A percentile compares a stretch with the other conserved stretches of the same genome.
These are phyloP conservation scores for Bombus superbus DNA, from an alignment of 1,140 invertebrate genomes.

Conservation along the genomic window DNA sequence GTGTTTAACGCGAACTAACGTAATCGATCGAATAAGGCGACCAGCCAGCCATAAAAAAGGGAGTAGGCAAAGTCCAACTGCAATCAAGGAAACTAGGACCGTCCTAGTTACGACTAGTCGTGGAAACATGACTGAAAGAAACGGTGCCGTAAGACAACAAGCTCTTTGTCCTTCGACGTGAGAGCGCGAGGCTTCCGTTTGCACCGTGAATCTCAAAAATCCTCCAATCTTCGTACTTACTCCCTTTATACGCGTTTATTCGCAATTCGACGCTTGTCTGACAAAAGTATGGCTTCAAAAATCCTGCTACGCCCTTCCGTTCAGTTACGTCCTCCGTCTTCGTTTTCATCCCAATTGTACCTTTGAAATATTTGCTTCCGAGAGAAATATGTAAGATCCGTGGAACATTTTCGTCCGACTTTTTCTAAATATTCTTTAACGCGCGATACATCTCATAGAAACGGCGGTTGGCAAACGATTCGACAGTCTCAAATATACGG, in stretches of 20 bases:
- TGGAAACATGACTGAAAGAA: not conserved
- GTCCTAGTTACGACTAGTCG: not conserved
- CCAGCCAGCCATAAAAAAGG: not conserved
- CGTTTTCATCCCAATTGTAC: not conserved
- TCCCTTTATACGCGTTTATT: not conserved
- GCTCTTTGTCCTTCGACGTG: conserved; percentile 39
- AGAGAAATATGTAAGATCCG: not conserved
- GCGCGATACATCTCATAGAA: not conserved
- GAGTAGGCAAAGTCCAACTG: too few relatives aligned
- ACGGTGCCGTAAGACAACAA: conserved; percentile 41
- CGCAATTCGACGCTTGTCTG: not conserved
- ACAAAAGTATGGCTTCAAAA: not conserved
- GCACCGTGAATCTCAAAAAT: not conserved
- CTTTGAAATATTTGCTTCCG: not conserved
- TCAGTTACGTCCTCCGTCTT: not conserved
- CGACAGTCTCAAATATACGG: not conserved
- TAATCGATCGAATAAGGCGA: not conserved
- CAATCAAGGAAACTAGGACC: not conserved
- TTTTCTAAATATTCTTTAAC: not conserved
- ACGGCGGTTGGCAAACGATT: not conserved
- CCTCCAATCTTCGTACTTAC: not conserved
- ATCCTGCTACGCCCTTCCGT: not conserved
- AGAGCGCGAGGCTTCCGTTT: conserved; percentile 33
- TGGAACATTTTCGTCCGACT: too few relatives aligned
- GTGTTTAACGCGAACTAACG: not conserved